Evolutionary conservation across 2,797 vertebrate species (phyloP).

Genomic region (Fratercula arctica): DNA sequence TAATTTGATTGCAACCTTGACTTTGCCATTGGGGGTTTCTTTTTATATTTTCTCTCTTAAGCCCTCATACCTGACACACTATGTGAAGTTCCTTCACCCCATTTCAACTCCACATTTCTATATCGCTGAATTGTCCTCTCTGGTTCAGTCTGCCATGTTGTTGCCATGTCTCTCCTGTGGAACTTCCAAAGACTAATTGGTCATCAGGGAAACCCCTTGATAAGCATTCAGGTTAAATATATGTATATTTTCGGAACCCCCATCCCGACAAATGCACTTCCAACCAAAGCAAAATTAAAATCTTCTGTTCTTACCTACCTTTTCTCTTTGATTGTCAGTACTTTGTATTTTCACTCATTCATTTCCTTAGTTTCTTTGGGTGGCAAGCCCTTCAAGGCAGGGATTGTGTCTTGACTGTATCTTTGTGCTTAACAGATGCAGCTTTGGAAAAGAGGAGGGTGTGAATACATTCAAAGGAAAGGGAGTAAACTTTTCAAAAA

Average conservation of each 20-base stretch:
- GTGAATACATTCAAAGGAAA: background rate
- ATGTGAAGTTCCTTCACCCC: background rate
- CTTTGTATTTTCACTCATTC: background rate
- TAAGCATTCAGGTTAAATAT: background rate
- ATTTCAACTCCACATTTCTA: background rate
- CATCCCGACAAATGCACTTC: background rate
- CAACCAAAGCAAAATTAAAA: background rate
- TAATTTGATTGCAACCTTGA: background rate
- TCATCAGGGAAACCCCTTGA: background rate
- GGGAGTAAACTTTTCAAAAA: background rate
- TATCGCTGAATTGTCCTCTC: background rate
- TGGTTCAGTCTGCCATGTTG: background rate
- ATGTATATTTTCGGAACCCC: background rate
- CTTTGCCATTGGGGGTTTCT: background rate
- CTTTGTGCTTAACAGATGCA: background rate
- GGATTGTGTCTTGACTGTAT: background rate
- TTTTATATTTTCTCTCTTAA: background rate
- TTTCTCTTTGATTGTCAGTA: background rate
- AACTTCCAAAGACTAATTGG: background rate
- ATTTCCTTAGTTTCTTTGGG: background rate
- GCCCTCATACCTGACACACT: background rate
- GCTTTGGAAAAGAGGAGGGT: background rate
- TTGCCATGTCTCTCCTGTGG: background rate
- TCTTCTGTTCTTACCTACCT: background rate
- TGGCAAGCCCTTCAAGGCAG: background rate